Base-by-base conservation (phyloP, 2,888 invertebrate species). In the Halictus ligatus region DNA sequence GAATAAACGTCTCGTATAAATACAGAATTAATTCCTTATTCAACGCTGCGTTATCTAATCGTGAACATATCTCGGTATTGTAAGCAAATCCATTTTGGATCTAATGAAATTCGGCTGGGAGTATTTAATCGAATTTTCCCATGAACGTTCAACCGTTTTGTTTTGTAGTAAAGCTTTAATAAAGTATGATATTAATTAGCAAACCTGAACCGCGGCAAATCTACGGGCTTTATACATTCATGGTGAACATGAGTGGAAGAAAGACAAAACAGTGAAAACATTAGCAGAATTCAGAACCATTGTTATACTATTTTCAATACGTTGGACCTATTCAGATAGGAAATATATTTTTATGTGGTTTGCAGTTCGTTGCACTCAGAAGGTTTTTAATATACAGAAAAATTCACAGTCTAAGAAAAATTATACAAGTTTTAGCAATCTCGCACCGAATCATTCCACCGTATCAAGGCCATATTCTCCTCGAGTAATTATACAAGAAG, bases 61-160 rank as follows among this genome's bases (percentile, higher is more conserved):
- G n/a, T 1, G n/a, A 71, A n/a, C 21, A n/a, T 21, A 21, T 5
- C 40, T 43, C n/a, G 3, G 12, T n/a, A 71, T 71, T 43, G 69
- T 71, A 21, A 1, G 43, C 90, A 85, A 87, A 80, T 60, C 15
- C 60, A 25, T 25, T 13, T 60, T 13, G 25, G 6, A 25, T 60
- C 25, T 10, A 25, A 18, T 67, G 67, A 0, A 35, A 18, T 35
- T 29, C 67, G 13, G 8, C 13, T 18, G 67, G 35, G 67, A 67
- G 40, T 67, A 35, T 10, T 35, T 67, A 4, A 35, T 40, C 29
- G 12, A 8, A 67, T 35, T 67, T 40, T 10, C 15, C 18, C 35
- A 18, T 35, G 13, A 18, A 35, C 35, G 0, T 35, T 35, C 67
- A 29, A 18, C 25, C 7, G 67, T 64, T 29, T 64, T 10, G 29